Evolutionary conservation across 1,140 invertebrate species (phyloP).

Genomic region (Teleogryllus occipitalis): DNA sequence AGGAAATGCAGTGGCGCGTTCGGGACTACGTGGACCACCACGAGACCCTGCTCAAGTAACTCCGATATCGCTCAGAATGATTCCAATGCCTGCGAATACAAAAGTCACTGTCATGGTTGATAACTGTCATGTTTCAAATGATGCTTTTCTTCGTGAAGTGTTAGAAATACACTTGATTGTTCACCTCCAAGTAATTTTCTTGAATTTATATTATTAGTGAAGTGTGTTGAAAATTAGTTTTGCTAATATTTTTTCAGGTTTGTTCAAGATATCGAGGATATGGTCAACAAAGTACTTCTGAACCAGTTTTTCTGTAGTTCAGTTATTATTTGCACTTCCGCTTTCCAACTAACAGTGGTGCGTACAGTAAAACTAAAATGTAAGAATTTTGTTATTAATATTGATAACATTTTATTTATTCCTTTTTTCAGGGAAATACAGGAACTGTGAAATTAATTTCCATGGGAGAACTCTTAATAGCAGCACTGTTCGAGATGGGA

Average conservation of each 20-base stretch:
- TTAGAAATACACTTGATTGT: too few relatives aligned
- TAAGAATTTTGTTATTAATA: not conserved
- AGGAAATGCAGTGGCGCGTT: not conserved
- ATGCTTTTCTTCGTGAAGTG: too few relatives aligned
- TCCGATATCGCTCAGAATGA: not conserved
- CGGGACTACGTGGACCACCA: not conserved
- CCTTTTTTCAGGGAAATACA: not conserved
- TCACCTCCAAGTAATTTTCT: not conserved
- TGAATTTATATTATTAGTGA: not conserved
- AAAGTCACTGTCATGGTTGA: too few relatives aligned
- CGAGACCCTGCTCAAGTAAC: not conserved
- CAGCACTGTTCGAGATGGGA: not conserved
- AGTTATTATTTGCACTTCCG: not conserved
- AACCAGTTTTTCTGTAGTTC: not conserved
- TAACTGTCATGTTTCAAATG: too few relatives aligned
- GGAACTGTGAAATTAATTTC: not conserved
- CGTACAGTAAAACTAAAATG: not conserved
- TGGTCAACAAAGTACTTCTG: not conserved
- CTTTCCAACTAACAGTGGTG: not conserved
- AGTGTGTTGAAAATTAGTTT: not conserved
- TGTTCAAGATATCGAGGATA: not conserved
- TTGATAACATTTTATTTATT: not conserved
- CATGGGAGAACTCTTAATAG: not conserved
- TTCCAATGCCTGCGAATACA: not conserved
- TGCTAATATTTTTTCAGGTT: not conserved